phyloP scores from a whole-genome alignment of 2,888 invertebrate species.

The Dynastes grantii region DNA sequence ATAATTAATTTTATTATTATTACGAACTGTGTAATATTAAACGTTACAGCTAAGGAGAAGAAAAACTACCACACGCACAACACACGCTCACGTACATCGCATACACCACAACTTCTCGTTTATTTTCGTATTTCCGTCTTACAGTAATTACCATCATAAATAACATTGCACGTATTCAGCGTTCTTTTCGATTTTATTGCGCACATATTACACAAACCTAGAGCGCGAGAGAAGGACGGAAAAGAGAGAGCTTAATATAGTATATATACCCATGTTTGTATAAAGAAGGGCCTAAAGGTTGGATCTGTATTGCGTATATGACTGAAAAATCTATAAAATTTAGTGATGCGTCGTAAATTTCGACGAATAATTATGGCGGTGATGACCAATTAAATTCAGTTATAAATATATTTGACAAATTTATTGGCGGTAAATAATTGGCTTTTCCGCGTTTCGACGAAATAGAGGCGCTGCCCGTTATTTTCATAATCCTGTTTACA shows the following conservation, averaged over 20 bases:
- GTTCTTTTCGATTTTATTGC: slow-evolving; percentile 22
- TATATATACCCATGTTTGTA: no score
- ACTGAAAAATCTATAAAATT: slow-evolving; percentile 31
- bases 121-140: slow-evolving; percentile 41
- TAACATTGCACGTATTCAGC: slow-evolving; percentile 31
- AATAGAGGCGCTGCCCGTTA: no score
- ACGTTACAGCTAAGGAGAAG: background rate
- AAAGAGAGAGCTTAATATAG: background rate
- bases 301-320: slow-evolving; percentile 12
- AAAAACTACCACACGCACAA: background rate
- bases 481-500: no score
- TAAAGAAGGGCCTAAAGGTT: background rate
- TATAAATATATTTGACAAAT: slow-evolving; percentile 41
- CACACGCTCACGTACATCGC: background rate
- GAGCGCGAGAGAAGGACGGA: background rate
- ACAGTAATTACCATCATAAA: slow-evolving; percentile 38
- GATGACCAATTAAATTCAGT: slow-evolving; percentile 36
- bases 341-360: slow-evolving; percentile 31
- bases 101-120: slow-evolving; percentile 10
- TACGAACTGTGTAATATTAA: slow-evolving; percentile 18
- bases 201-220: background rate
- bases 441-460: slow-evolving; percentile 28
- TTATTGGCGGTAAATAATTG: slow-evolving; percentile 45
- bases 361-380: slow-evolving; percentile 31
- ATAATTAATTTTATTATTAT: slow-evolving; percentile 18